A percentile compares a stretch with the other conserved stretches of the same genome.
These are phyloP conservation scores for Genyomyrus donnyi DNA, from an alignment of 2,113 vertebrate genomes.

Conservation along the genomic window DNA sequence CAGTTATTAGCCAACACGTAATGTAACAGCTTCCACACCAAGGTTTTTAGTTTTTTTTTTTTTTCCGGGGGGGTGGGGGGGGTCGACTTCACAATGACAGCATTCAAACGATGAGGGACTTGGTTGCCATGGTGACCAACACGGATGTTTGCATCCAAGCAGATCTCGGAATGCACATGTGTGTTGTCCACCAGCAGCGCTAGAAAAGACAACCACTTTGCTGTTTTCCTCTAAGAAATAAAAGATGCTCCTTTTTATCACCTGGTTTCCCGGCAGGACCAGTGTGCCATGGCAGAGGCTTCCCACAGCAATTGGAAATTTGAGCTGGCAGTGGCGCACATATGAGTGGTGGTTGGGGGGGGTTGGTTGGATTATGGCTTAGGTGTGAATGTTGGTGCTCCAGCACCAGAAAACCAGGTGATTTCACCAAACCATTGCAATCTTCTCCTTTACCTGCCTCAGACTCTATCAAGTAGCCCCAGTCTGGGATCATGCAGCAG, in stretches of 20 bases:
- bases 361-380: neutral
- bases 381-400: neutral
- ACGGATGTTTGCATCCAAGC: conserved; percentile 62
- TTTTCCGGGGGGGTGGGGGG: conserved; percentile 6
- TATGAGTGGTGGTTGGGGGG: neutral
- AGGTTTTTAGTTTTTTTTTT: neutral
- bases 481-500: neutral
- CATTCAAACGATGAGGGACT: conserved; percentile 52
- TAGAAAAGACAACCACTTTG: conserved; percentile 22
- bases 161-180: conserved; percentile 44
- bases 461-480: neutral
- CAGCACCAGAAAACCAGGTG: neutral
- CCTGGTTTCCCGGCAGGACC: conserved; percentile 7
- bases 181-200: conserved; percentile 29
- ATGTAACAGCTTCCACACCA: neutral
- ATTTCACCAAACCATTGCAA: neutral
- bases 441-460: neutral
- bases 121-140: conserved; percentile 65
- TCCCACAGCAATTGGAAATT: conserved; percentile 18
- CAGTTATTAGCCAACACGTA: neutral
- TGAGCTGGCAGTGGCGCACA: conserved; percentile 14
- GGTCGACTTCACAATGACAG: conserved; percentile 40
- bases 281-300: neutral
- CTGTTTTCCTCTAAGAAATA: neutral
- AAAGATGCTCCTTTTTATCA: conserved; percentile 20